These are phyloP conservation scores for Melinaea marsaeus DNA, from an alignment of 2,888 invertebrate genomes.

Conservation along the genomic window DNA sequence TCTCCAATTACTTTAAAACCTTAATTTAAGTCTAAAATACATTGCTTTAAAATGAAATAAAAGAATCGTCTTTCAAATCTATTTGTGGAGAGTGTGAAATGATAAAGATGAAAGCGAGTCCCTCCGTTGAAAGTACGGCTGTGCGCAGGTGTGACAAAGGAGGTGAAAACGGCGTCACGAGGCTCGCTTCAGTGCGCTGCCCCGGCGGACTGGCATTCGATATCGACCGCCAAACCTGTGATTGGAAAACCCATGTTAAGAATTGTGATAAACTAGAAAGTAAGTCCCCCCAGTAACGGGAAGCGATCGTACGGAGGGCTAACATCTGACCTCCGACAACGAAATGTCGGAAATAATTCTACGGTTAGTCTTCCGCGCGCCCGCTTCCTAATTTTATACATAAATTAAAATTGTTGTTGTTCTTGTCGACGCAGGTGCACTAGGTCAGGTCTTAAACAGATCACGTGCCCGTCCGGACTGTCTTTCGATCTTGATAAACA, in stretches of 20 bases:
- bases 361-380: constrained; percentile 62
- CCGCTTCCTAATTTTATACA: constrained; percentile 60
- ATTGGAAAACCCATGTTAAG: constrained; percentile 97
- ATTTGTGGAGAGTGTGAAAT: not conserved
- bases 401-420: constrained; percentile 68
- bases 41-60: too few species aligned
- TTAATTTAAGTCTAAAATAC: too few species aligned
- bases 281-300: constrained; percentile 81
- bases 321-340: constrained; percentile 48
- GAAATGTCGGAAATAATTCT: constrained; percentile 36
- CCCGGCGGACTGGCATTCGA: constrained; percentile 95
- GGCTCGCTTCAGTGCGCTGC: constrained; percentile 93
- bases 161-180: constrained; percentile 89
- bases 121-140: constrained; percentile 56
- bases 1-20: too few species aligned
- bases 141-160: constrained; percentile 93
- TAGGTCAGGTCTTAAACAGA: constrained; percentile 96
- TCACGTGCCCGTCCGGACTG: constrained; percentile 97
- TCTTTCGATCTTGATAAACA: constrained; percentile 98
- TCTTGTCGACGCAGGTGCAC: constrained; percentile 89
- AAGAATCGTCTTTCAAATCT: not conserved
- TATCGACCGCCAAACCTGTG: constrained; percentile 95
- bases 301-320: constrained; percentile 71
- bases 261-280: constrained; percentile 96
- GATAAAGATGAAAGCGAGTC: constrained; percentile 11